Base-by-base conservation (phyloP, 2,113 vertebrate genomes). In the Gasterosteus nipponicus region DNA sequence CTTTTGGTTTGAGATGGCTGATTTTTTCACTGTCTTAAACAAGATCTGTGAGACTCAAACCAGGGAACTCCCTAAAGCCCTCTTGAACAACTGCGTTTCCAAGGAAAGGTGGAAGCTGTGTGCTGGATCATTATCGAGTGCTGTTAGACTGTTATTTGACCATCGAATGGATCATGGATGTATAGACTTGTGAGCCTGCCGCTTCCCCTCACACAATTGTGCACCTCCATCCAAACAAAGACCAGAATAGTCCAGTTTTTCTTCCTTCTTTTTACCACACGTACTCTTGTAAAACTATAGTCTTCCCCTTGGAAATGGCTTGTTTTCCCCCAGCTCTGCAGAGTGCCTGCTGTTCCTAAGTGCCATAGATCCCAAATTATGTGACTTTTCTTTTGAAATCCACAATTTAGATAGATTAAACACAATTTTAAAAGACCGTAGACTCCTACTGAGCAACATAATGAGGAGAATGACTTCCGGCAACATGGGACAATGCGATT, bases 381-480 rank as follows among this genome's bases (percentile, higher is more conserved):
- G 22, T 51, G 42, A 63, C 35, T 19, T 51, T 35, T 64, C 2
- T n/a, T 46, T 49, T 38, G 31, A 39, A 65, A 53, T 54, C 61
- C 16, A 61, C 57, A 41, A 60, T 57, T 73, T 41, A 79, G 86
- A 77, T 11, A 19, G 38, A 35, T 75, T 85, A 66, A 74, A 75
- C n/a, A 67, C 63, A 75, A 54, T 80, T 81, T 73, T 51, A 46
- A 73, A 66, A 47, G 41, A 73, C 42, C 63, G 31, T 35, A 31
- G 70, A 42, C 35, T 78, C 78, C 75, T 10, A 69, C 75, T 66
- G 75, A 56, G 80, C 10, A 59, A 46, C 41, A 4, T 77, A 79
- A 83, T 77, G 39, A 62, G 42, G 18, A 73, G 54, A 80, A 82
- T 78, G 60, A 73, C 84, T 89, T 78, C 77, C 69, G 75, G 47